Percentiles rank a stretch among this genome's conserved stretches.
These are phyloP conservation scores for Dendrophyllia cribrosa DNA, from an alignment of 64 coral and sea anemone species.

Conservation along the genomic window DNA sequence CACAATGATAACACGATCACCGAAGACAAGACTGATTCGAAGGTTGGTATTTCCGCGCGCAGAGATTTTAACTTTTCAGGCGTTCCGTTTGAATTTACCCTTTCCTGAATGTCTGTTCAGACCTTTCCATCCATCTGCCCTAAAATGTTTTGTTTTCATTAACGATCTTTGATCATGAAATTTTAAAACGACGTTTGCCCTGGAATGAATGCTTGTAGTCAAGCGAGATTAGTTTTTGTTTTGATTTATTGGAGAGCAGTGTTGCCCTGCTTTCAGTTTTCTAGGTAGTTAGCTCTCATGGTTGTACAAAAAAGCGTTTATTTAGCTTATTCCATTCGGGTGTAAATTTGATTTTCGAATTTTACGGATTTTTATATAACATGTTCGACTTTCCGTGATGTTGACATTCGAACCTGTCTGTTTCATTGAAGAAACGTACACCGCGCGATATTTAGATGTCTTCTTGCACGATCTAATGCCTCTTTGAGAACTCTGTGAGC, in stretches of 20 bases:
- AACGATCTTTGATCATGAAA: too few species aligned
- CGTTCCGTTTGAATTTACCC: not conserved
- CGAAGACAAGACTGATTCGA: conserved; percentile 78
- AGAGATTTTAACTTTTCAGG: not conserved
- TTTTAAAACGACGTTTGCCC: too few species aligned
- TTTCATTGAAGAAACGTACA: not conserved
- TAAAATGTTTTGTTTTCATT: too few species aligned
- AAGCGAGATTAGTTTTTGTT: not conserved
- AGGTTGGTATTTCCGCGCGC: conserved; percentile 68
- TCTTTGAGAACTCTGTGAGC: not conserved
- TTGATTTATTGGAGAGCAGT: not conserved
- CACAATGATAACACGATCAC: conserved; percentile 83
- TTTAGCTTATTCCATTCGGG: not conserved
- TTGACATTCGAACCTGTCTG: conserved; percentile 1
- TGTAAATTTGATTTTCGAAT: conserved; percentile 15
- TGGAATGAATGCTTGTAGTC: too few species aligned
- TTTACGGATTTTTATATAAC: not conserved
- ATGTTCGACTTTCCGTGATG: not conserved
- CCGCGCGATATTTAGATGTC: not conserved
- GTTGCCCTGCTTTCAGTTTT: not conserved
- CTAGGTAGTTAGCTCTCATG: not conserved
- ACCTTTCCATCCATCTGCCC: too few species aligned
- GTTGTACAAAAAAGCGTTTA: not conserved
- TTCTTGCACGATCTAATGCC: not conserved
- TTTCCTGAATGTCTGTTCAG: not conserved